Evolutionary conservation across 92 coral and sea anemone genomes (phyloP), one percentile per base, ranked within the genome.

Genomic region (Epizoanthus scotinus): DNA sequence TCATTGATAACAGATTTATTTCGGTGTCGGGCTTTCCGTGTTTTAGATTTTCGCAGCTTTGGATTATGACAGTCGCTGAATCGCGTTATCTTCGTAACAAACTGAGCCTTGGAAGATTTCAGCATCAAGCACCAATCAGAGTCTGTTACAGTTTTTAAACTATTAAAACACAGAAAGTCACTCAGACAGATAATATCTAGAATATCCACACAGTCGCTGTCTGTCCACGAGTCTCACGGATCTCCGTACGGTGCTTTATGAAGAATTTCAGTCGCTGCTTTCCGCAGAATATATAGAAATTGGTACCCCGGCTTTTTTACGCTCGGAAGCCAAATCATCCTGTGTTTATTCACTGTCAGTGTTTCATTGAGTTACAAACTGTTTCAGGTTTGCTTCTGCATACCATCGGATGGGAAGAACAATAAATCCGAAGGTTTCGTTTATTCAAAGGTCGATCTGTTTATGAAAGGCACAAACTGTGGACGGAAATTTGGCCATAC

Each of bases 381-480:
- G 66, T 55, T 73, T 55, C 79, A 31, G 53, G 28, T 75, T 75
- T 38, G 44, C 24, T 40, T 75, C 68, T 36, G 81, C 81, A 59
- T 75, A 21, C 81, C 47, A 31, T 73, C 42, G 57, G 36, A 59
- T 14, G 24, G 59, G 40, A n/a, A 75, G 40, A 75, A 58, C 66
- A 73, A 56, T 53, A 24, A 53, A 38, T 38, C 40, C 38, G 25
- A 52, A 47, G 42, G 65, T 27, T 22, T 36, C 24, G 27, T 54
- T 40, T 63, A 59, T 59, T 34, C 81, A 19, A 38, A 31, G 60
- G 59, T 38, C 22, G n/a, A 31, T 26, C 66, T 60, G 14, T 75
- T 58, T 58, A 59, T 57, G 26, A 40, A 31, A 57, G 25, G 55
- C 36, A 58, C 67, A 58, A 58, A 75, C 31, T 75, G 17, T 58